A percentile compares a stretch with the other conserved stretches of the same genome.
Evolutionary conservation across 2,113 vertebrate genomes (phyloP).

Genomic region (Syrmaticus mikado): DNA sequence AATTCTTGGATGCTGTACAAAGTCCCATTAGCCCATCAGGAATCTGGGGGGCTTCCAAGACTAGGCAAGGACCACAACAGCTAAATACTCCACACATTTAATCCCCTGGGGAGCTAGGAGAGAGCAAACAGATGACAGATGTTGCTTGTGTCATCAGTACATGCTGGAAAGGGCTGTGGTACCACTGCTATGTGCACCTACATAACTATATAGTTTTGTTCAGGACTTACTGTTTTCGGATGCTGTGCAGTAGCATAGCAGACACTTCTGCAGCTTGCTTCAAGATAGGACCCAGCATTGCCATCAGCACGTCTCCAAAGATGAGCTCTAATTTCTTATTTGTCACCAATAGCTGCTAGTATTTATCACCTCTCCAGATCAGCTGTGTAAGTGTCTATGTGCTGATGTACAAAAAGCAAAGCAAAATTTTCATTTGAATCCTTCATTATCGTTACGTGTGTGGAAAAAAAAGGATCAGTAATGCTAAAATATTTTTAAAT

Average conservation of each 20-base stretch:
- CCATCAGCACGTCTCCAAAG: neutral
- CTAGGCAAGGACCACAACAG: neutral
- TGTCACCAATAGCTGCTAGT: neutral
- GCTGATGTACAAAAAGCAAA: neutral
- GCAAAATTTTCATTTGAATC: neutral
- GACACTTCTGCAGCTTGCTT: neutral
- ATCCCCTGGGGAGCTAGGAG: neutral
- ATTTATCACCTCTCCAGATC: neutral
- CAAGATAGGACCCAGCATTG: neutral
- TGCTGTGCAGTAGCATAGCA: neutral
- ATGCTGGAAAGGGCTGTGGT: neutral
- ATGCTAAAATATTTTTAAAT: neutral
- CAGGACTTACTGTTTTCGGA: neutral
- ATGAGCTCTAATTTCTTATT: neutral
- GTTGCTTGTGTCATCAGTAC: neutral
- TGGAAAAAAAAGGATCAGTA: neutral
- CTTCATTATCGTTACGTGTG: neutral
- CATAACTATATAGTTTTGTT: neutral
- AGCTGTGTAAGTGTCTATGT: neutral
- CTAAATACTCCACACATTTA: neutral
- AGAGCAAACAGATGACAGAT: neutral
- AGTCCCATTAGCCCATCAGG: neutral
- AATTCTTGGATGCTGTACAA: neutral
- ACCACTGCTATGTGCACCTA: fast-evolving
- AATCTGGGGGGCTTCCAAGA: neutral